Evolutionary conservation across 1,140 invertebrate genomes (phyloP), one percentile per base, ranked within the genome.

Genomic region (Drosophila parvula): DNA sequence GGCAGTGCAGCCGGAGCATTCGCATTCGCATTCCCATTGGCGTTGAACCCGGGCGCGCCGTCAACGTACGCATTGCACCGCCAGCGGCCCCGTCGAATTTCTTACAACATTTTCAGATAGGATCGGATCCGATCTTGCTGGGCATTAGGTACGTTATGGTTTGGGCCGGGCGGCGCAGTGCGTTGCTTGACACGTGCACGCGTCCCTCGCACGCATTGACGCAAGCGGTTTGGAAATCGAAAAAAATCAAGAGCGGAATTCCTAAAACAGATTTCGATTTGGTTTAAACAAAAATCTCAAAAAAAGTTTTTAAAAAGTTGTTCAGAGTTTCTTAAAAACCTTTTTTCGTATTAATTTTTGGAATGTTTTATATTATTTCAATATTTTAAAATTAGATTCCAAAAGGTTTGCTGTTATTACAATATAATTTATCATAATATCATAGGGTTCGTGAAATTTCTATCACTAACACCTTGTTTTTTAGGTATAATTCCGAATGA

Each of bases 191-290:
- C 48, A 41, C 57, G 58, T 58, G 74, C 79, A 32, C 65, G 36
- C 34, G 79, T 63, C 12, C 50, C 40, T 40, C 74, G 63, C 79
- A 81, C 74, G 79, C 80, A 82, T 82, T 82, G 79, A 82, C 79
- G 65, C 58, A 83, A 83, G 81, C 81, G 77, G 53, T 77, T 76
- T 84, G 62, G 45, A 83, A 79, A 84, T 83, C 70, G 73, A 78
- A 78, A 82, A 69, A 74, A 59, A 44, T 38, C 14, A 65, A 65
- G 51, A 38, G 2, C 22, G 51, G 51, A 12, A 38, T 38, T 38
- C 51, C 34, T 12, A 18, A 55, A 55, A 55, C 16, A 8, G 7
- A 22, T 14, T 14, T 38, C 9, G 34, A 27, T n/a, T 55, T 11
- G 34, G 22, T 38, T 55, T 18, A 10, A 0, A 16, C 9, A 41